These are phyloP conservation scores for Uropetala carovei DNA, from an alignment of 2,888 invertebrate genomes.

Conservation along the genomic window DNA sequence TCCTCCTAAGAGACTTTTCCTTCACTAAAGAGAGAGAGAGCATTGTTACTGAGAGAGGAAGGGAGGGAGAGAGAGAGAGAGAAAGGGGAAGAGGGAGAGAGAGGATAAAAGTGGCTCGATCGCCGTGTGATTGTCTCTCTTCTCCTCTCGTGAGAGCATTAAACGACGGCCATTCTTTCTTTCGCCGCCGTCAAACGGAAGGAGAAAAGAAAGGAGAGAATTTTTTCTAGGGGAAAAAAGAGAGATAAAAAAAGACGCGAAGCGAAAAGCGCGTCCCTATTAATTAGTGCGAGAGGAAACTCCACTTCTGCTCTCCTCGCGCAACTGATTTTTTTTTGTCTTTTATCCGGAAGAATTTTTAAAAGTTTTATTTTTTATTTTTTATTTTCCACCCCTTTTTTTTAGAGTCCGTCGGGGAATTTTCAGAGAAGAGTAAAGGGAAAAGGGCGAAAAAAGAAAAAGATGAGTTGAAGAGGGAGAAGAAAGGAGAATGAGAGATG, in stretches of 20 bases:
- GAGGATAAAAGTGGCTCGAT: background rate
- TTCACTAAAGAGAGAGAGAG: background rate
- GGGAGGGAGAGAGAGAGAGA: background rate
- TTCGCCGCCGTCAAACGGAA: background rate
- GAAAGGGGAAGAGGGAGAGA: too few species aligned
- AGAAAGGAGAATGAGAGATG: background rate
- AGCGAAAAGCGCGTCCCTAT: constrained; percentile 39
- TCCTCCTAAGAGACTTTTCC: background rate
- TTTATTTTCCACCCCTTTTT: too few species aligned
- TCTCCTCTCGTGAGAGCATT: constrained; percentile 35
- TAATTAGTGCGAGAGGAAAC: constrained; percentile 43
- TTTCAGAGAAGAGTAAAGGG: background rate
- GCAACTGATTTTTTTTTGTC: constrained; percentile 26
- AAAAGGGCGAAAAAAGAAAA: background rate
- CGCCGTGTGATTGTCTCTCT: constrained; percentile 48
- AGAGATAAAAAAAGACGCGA: background rate
- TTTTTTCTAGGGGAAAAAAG: background rate
- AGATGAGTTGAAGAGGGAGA: background rate
- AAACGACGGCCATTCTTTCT: constrained; percentile 4
- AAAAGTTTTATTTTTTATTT: background rate
- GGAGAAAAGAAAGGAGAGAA: background rate
- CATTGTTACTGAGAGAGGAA: too few species aligned
- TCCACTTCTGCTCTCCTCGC: constrained; percentile 20
- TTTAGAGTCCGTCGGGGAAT: background rate
- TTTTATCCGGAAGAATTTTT: constrained; percentile 17